Conservation (phyloP, 2,113 vertebrate genomes). For the Notarius lentiginosus region DNA sequence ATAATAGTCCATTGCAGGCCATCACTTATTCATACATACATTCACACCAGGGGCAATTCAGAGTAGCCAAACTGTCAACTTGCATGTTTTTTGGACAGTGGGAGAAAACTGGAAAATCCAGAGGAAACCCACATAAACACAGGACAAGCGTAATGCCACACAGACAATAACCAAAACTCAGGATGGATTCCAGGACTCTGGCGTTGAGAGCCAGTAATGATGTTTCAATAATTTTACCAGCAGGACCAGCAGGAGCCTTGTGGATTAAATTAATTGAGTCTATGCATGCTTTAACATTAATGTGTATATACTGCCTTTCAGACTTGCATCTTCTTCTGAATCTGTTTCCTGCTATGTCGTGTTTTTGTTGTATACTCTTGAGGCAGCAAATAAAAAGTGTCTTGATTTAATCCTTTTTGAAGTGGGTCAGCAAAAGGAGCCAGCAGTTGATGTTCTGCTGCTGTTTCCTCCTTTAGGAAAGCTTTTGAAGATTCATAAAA, state of each 20-base stretch:
- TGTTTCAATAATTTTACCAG: background rate
- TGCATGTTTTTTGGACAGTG: background rate
- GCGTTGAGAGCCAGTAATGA: background rate
- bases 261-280: background rate
- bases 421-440: background rate
- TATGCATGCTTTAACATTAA: background rate
- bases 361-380: background rate
- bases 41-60: background rate
- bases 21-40: background rate
- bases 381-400: background rate
- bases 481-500: slow-evolving; percentile 10
- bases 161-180: background rate
- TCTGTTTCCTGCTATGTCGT: background rate
- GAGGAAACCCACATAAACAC: background rate
- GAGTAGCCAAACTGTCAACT: background rate
- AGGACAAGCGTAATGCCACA: background rate
- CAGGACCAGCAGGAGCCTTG: background rate
- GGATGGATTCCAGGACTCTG: background rate
- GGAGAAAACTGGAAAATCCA: background rate
- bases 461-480: background rate
- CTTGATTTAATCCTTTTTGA: slow-evolving; percentile 1
- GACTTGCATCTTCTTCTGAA: background rate
- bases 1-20: no score
- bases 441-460: background rate
- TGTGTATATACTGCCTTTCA: background rate